Evolutionary conservation across 2,113 vertebrate species (phyloP).

Genomic region (Diphyllodes magnificus): DNA sequence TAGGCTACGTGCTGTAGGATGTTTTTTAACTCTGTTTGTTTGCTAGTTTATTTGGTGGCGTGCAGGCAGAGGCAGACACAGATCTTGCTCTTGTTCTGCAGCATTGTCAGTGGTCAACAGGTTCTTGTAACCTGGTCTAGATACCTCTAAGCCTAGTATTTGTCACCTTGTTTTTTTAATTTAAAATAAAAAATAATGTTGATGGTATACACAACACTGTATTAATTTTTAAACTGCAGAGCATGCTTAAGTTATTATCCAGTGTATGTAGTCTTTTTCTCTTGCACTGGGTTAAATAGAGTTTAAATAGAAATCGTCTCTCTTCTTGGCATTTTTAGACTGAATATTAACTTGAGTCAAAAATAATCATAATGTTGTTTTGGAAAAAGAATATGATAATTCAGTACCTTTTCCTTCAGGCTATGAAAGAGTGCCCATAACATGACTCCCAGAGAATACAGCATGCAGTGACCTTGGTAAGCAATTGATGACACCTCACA

Average conservation of each 20-base stretch:
- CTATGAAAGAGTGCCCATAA: background rate
- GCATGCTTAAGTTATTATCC: background rate
- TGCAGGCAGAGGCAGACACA: background rate
- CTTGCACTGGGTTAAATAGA: background rate
- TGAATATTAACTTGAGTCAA: constrained; percentile 5
- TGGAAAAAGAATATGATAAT: background rate
- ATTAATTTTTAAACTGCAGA: background rate
- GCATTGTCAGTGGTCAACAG: background rate
- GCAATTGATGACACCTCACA: background rate
- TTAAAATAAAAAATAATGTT: background rate
- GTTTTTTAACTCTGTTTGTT: background rate
- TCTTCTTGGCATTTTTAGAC: constrained; percentile 2
- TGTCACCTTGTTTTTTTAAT: background rate
- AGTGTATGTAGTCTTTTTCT: background rate
- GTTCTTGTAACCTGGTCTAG: background rate
- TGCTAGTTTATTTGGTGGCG: background rate
- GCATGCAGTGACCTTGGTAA: background rate
- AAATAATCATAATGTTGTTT: constrained; percentile 3
- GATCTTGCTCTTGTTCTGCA: background rate
- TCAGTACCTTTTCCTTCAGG: background rate
- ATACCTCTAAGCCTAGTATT: background rate
- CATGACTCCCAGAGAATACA: background rate
- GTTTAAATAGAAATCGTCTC: background rate
- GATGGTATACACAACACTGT: background rate
- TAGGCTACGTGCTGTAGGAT: background rate